phyloP scores from a whole-genome alignment of 2,888 invertebrate genomes.

The Trichopoda pennipes region DNA sequence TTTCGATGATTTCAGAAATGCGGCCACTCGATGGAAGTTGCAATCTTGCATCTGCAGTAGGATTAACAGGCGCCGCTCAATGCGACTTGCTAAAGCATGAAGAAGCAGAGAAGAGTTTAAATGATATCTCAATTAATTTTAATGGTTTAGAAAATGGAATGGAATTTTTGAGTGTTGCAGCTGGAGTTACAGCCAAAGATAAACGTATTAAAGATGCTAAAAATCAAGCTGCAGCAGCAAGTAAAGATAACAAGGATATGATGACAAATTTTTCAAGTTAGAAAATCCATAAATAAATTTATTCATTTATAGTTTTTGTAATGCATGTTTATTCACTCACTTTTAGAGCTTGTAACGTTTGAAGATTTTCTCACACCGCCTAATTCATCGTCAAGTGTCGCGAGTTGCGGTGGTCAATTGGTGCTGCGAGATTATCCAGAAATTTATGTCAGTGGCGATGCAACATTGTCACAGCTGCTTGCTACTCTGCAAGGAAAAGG shows the following conservation, averaged over 20 bases:
- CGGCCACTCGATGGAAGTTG: constrained; percentile 71
- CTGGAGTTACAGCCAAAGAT: constrained; percentile 93
- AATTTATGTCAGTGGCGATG: constrained; percentile 82
- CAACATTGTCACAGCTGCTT: constrained; percentile 84
- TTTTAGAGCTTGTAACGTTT: constrained; percentile 76
- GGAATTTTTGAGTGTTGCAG: constrained; percentile 88
- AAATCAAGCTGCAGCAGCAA: constrained; percentile 82
- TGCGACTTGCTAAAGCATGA: constrained; percentile 70
- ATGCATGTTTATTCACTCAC: neutral
- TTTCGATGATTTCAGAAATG: constrained; percentile 75
- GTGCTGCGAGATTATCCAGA: constrained; percentile 81
- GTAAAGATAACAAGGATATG: constrained; percentile 77
- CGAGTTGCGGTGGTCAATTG: constrained; percentile 81
- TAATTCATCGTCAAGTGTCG: constrained; percentile 70
- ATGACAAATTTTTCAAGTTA: constrained; percentile 75
- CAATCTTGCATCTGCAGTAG: constrained; percentile 64
- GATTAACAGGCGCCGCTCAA: constrained; percentile 72
- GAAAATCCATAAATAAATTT: constrained; percentile 3
- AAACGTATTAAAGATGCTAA: constrained; percentile 92
- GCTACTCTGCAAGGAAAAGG: constrained; percentile 82
- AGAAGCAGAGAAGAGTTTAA: constrained; percentile 71
- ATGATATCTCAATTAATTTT: constrained; percentile 74
- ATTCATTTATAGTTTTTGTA: neutral
- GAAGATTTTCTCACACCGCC: constrained; percentile 77
- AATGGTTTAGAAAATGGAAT: constrained; percentile 79